Evolutionary conservation across 2,888 invertebrate species (phyloP).

Genomic region (Gari tellinella): DNA sequence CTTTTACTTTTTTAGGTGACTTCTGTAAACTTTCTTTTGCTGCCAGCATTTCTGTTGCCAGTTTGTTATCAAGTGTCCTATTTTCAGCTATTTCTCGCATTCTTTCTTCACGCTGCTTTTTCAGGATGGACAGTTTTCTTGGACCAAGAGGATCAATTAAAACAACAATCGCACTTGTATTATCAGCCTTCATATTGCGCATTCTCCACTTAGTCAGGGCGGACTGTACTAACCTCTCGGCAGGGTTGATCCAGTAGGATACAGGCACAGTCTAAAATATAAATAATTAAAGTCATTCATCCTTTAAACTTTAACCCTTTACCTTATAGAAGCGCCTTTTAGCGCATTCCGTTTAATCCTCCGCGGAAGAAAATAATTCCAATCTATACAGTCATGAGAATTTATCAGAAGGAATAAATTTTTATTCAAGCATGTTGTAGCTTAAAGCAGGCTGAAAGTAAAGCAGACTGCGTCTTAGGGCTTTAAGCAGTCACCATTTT

Average conservation of each 20-base stretch:
- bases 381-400: no score
- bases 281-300: no score
- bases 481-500: no score
- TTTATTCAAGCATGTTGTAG: no score
- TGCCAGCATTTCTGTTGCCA: constrained; percentile 24
- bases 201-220: constrained; percentile 93
- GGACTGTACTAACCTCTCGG: constrained; percentile 93
- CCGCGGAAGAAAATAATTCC: no score
- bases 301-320: no score
- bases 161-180: constrained; percentile 96
- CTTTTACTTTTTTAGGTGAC: constrained; percentile 46
- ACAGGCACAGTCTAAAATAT: constrained; percentile 74
- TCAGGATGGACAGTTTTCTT: constrained; percentile 75
- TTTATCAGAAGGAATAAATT: no score
- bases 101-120: constrained; percentile 72
- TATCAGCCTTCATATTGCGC: constrained; percentile 96
- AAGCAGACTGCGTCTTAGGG: no score
- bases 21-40: constrained; percentile 46
- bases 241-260: constrained; percentile 90
- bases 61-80: constrained; percentile 22
- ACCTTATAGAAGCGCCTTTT: no score
- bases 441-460: no score
- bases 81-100: constrained; percentile 43
- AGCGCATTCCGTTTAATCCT: no score
- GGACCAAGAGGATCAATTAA: constrained; percentile 95